Base-by-base conservation (phyloP, 2,888 invertebrate genomes). In the Andricus quercusramuli region DNA sequence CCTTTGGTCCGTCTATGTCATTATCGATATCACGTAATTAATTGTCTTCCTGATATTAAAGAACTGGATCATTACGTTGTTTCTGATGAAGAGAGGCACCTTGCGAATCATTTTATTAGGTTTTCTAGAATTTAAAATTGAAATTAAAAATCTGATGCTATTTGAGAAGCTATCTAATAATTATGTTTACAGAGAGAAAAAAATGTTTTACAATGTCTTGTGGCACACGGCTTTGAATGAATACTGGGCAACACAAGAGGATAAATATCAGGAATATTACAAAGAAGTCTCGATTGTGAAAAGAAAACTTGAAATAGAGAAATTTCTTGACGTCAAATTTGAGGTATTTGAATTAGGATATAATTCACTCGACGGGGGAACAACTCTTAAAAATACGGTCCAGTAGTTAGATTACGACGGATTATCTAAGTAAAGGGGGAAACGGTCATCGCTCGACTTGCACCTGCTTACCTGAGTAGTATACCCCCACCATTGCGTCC, bases 11-110 rank as follows among this genome's bases (percentile, higher is more conserved):
- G 74, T 25, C 70, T 83, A 56, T 87, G 83, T 67, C 84, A 88
- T 85, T 88, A 88, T 84, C 88, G 88, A 29, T 74, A 79, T 15
- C 83, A 82, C 56, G 76, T 87, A 66, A 79, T 88, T 68, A 64
- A 83, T 78, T 78, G 78, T 77, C 78, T 88, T 44, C 78, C 85
- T n/a, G 78, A 66, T 56, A 82, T 88, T 13, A 81, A 78, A 22
- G 84, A 83, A 74, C 67, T 88, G 65, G 88, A 88, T 83, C 80
- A 86, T 80, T 85, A 83, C 64, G 47, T 79, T 17, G 79, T 88
- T 32, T 51, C 68, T 59, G 79, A 79, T 9, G 83, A 83, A 20
- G 88, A 88, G 79, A 85, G 68, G 70, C 20, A 22, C 0, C 13
- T 41, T 22, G 67, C 67, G 1, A 76, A 80, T 25, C 68, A 84